Conservation (phyloP, 2,888 invertebrate species). For the Andrena chrysosceles region DNA sequence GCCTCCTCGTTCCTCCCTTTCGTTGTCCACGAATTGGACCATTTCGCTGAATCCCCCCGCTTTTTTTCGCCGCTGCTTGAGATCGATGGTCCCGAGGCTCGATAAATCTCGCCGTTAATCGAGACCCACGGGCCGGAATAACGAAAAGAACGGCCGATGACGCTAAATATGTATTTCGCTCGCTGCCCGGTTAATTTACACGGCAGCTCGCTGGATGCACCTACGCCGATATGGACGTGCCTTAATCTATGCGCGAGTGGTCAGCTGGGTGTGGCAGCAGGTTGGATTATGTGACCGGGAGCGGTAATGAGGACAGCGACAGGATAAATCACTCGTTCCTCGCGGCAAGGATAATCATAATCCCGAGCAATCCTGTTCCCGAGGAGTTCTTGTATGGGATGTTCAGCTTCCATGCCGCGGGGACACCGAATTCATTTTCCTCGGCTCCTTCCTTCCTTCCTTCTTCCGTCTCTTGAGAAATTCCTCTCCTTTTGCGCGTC, state of each 20-base stretch:
- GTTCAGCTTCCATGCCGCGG: conserved; percentile 46
- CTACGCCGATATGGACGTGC: conserved; percentile 74
- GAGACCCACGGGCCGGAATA: conserved; percentile 7
- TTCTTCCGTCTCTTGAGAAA: conserved; percentile 63
- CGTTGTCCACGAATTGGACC: background rate
- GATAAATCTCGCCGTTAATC: background rate
- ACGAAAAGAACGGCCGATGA: conserved; percentile 5
- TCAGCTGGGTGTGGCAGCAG: conserved; percentile 79
- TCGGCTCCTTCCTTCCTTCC: conserved; percentile 30
- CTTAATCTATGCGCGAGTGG: conserved; percentile 73
- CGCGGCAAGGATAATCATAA: conserved; percentile 78
- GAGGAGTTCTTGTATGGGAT: conserved; percentile 64
- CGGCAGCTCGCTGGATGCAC: conserved; percentile 62
- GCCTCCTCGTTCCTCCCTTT: background rate
- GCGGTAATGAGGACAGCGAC: conserved; percentile 81
- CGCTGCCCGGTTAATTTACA: conserved; percentile 63
- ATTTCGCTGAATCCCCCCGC: background rate
- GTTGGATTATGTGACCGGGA: conserved; percentile 78
- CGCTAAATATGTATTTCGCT: conserved; percentile 47
- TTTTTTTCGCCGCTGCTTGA: background rate
- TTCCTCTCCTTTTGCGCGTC: conserved; percentile 42
- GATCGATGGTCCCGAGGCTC: background rate
- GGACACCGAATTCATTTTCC: conserved; percentile 67
- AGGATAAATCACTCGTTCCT: conserved; percentile 82
- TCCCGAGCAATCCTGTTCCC: conserved; percentile 78